A percentile compares a stretch with the other conserved stretches of the same genome.
Conservation (phyloP, 2,797 vertebrate species). For the Heteromormyrus szaboi region DNA sequence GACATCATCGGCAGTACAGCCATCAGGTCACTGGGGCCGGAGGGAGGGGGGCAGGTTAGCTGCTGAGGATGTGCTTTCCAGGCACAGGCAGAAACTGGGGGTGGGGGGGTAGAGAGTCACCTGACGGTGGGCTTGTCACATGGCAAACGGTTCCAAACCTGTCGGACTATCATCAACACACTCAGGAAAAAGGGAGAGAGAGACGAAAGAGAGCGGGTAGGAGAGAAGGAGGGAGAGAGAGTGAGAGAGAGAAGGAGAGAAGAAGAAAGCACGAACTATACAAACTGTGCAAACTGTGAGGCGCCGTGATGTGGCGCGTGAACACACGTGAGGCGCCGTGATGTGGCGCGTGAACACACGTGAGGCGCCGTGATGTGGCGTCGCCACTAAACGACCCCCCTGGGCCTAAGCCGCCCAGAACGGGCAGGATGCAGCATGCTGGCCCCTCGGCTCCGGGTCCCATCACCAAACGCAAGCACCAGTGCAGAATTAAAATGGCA, state of each 20-base stretch:
- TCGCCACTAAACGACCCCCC: background rate
- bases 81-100: too few relatives aligned
- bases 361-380: background rate
- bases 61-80: background rate
- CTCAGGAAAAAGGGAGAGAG: background rate
- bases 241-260: too few relatives aligned
- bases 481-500: background rate
- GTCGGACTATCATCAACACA: background rate
- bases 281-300: background rate
- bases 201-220: background rate
- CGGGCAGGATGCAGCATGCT: background rate
- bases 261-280: background rate
- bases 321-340: too few relatives aligned
- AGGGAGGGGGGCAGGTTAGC: background rate
- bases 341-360: too few relatives aligned
- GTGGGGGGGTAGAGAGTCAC: background rate
- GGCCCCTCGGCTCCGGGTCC: constrained; percentile 31
- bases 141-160: background rate
- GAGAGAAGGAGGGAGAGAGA: background rate
- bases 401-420: constrained; percentile 29
- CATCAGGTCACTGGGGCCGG: background rate
- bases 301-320: too few relatives aligned
- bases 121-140: too few relatives aligned
- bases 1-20: constrained; percentile 15
- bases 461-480: constrained; percentile 17